Base-by-base conservation (phyloP, 1,140 invertebrate species). In the Phenacoccus solenopsis region DNA sequence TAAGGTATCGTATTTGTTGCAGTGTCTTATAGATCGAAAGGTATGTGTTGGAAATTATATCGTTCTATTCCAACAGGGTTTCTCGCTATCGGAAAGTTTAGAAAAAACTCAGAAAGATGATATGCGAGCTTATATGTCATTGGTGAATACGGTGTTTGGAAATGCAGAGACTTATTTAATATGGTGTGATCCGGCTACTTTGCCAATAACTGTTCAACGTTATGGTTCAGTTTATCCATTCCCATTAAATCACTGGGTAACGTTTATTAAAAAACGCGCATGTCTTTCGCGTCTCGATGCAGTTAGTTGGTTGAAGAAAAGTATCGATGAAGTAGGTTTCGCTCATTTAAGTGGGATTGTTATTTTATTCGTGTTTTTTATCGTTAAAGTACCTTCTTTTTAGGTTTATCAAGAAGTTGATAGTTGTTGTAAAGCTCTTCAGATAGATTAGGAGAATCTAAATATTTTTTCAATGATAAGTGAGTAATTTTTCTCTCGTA, bases 201-300 rank as follows among this genome's bases (percentile, higher is more conserved):
- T 88, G 68, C 82, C 87, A 72, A 88, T 96, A 0, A 98, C 96
- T 0, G 88, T 87, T 70, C 83, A 84, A 0, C 83, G 96, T 21
- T 91, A 95, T 79, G 90, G 93, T 0, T 90, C 88, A 1, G 89
- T 92, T 1, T 94, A 94, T 81, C 92, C 94, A 0, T 98, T 93
- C 89, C 96, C 96, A 0, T 78, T 98, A 0, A 94, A 92, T 77
- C 81, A 86, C 73, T 79, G 94, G 59, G 81, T 97, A 75, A 93
- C 91, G 3, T 88, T 87, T 78, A 81, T 86, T 49, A 97, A 96
- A 77, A 82, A 88, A 71, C 81, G 82, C 28, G 84, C 86, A 71
- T 84, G 94, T 0, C 80, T 86, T 4, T 88, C 88, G 73, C 82
- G 86, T 69, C 80, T 97, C 0, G 86, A 84, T 71, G 85, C 89